Base-by-base conservation (phyloP, 1,140 invertebrate genomes). In the Hylaeus volcanicus region DNA sequence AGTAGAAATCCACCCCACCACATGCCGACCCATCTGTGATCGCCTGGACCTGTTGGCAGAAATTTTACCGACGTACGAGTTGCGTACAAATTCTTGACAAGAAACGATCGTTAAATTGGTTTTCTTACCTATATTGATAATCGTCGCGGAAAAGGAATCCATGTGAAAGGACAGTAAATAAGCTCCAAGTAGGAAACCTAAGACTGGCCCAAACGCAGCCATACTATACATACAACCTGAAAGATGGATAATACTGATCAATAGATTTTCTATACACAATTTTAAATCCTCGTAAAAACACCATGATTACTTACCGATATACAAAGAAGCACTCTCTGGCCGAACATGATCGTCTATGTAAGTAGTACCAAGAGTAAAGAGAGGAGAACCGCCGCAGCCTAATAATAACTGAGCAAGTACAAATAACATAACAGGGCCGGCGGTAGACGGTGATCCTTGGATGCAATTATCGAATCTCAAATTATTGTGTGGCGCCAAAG, bases 1-100 rank as follows among this genome's bases (percentile, higher is more conserved):
- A 98, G 94, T 3, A 98, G 90, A 90, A 98, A 98, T 15, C 98
- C 98, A 37, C 98, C 96, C 98, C 98, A 99, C 98, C 98, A 99
- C 95, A 98, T 97, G 39, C 98, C 98, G 37, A 99, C 96, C 97
- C 97, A 98, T 65, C 96, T 95, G 79, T 96, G 96, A 92, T 98
- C 97, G 39, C 95, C 96, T 8, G 97, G 95, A 94, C 96, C 96
- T 96, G 26, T 68, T 61, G 5, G 15, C 26, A 5, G 15, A 53
- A 15, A 26, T 41, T 43, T 11, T 0, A 53, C 14, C 51, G 43
- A 39, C 26, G 8, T 70, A 71, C 45, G 5, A 8, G 45, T 48
- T 48, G 45, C 45, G 5, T 48, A 48, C 5, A 48, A 48, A 48
- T 5, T 48, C 66, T 69, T 39, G 66, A 64, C 14, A 12, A 58